These are phyloP conservation scores for Oeneis ivallda DNA, from an alignment of 2,888 invertebrate genomes.

Conservation along the genomic window DNA sequence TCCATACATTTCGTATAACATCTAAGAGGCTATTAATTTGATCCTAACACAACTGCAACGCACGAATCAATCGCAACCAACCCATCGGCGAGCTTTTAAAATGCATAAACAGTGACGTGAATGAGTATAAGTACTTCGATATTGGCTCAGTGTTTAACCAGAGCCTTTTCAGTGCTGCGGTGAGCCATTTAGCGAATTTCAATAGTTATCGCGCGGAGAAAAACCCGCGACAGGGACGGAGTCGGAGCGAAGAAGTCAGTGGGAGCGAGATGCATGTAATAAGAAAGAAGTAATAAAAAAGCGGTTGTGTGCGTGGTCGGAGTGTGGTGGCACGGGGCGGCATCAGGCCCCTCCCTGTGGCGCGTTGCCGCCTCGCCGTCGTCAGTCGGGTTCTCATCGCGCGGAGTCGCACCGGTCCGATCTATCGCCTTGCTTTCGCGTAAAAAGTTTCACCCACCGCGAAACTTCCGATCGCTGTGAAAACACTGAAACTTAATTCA, in stretches of 20 bases:
- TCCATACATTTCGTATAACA: slow-evolving; percentile 36
- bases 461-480: slow-evolving; percentile 65
- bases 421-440: slow-evolving; percentile 59
- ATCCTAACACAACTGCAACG: slow-evolving; percentile 56
- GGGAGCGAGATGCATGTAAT: slow-evolving; percentile 71
- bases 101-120: slow-evolving; percentile 71
- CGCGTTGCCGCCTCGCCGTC: slow-evolving; percentile 67
- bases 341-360: slow-evolving; percentile 78
- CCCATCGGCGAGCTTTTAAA: slow-evolving; percentile 46
- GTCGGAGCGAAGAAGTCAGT: slow-evolving; percentile 52
- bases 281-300: slow-evolving; percentile 81
- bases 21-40: slow-evolving; percentile 56
- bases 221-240: slow-evolving; percentile 73
- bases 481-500: slow-evolving; percentile 42
- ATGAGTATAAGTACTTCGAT: slow-evolving; percentile 75
- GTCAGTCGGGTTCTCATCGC: slow-evolving; percentile 74
- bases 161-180: slow-evolving; percentile 80
- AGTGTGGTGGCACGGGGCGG: slow-evolving; percentile 79
- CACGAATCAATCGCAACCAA: slow-evolving; percentile 51
- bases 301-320: slow-evolving; percentile 77
- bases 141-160: slow-evolving; percentile 79
- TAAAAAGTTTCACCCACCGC: slow-evolving; percentile 73
- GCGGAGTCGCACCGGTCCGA: slow-evolving; percentile 72
- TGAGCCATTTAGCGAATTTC: slow-evolving; percentile 81
- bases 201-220: slow-evolving; percentile 81